These are phyloP conservation scores for Rhadina sibilatrix DNA, from an alignment of 2,113 vertebrate species.

Conservation along the genomic window DNA sequence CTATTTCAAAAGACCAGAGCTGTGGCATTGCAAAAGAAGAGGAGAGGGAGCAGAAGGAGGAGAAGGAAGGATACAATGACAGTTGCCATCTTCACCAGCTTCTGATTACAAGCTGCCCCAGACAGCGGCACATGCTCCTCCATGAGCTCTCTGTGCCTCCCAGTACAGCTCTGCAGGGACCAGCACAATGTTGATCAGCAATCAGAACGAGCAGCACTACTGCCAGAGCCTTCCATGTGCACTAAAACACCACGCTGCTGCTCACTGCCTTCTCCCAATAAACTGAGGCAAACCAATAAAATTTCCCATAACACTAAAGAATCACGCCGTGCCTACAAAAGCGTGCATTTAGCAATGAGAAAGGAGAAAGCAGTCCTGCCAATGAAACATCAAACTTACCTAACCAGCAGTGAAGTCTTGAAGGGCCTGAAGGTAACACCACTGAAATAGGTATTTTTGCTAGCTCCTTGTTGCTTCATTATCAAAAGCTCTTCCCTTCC, in stretches of 20 bases:
- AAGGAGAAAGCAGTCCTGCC: neutral
- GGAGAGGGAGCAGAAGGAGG: neutral
- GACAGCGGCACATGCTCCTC: fast-evolving
- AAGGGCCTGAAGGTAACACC: neutral
- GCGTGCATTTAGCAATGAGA: fast-evolving
- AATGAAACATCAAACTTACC: neutral
- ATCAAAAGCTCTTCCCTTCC: neutral
- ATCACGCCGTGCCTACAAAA: fast-evolving
- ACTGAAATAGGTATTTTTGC: neutral
- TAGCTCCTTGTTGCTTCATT: neutral
- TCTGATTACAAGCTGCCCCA: neutral
- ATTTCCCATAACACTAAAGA: neutral
- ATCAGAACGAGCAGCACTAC: neutral
- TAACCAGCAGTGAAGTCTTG: neutral
- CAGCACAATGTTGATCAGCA: fast-evolving
- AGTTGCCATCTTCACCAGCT: neutral
- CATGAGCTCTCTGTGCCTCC: fast-evolving
- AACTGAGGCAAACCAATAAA: neutral
- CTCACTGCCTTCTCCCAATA: neutral
- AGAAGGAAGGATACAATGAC: neutral
- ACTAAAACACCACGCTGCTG: neutral
- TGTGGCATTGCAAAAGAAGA: neutral
- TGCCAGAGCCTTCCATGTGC: neutral
- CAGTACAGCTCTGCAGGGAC: fast-evolving
- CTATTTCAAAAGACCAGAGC: neutral